phyloP scores from a whole-genome alignment of 2,888 invertebrate genomes.

The Clitarchus hookeri region DNA sequence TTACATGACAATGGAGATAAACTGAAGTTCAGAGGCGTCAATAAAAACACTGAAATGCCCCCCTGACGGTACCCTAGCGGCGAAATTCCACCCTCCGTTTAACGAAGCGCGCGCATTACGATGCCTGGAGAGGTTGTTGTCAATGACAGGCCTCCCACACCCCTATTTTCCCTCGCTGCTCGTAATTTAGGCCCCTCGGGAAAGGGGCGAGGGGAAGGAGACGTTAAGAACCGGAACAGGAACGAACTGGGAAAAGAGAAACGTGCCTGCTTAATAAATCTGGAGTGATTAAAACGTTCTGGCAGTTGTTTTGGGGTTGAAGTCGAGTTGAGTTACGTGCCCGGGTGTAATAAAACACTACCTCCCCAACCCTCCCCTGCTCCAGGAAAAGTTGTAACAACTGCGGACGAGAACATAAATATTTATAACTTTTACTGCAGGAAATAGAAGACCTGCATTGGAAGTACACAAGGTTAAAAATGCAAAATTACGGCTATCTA shows the following conservation, averaged over 20 bases:
- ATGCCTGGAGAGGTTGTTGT: neutral
- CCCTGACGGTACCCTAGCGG: neutral
- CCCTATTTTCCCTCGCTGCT: neutral
- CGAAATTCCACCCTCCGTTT: neutral
- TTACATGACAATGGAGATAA: neutral
- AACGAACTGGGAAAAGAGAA: constrained; percentile 3
- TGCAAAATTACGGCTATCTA: neutral
- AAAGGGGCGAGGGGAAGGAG: neutral
- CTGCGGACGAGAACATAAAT: neutral
- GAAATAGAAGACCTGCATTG: neutral
- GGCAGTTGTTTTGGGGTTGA: constrained; percentile 2
- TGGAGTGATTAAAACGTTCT: constrained; percentile 14
- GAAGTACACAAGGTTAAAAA: neutral
- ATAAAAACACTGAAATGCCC: neutral
- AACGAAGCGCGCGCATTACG: neutral
- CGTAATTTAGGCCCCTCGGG: neutral
- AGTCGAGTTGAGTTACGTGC: neutral
- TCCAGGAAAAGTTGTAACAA: neutral
- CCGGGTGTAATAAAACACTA: neutral
- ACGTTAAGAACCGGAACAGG: constrained; percentile 1
- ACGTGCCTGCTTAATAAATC: constrained; percentile 14
- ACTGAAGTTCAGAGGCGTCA: neutral
- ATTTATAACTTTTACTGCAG: constrained; percentile 9
- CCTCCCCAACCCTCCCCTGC: neutral
- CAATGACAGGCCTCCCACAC: neutral